Percentiles rank a stretch among this genome's conserved stretches.
These are phyloP conservation scores for Achroia grisella DNA, from an alignment of 1,140 invertebrate genomes.

Conservation along the genomic window DNA sequence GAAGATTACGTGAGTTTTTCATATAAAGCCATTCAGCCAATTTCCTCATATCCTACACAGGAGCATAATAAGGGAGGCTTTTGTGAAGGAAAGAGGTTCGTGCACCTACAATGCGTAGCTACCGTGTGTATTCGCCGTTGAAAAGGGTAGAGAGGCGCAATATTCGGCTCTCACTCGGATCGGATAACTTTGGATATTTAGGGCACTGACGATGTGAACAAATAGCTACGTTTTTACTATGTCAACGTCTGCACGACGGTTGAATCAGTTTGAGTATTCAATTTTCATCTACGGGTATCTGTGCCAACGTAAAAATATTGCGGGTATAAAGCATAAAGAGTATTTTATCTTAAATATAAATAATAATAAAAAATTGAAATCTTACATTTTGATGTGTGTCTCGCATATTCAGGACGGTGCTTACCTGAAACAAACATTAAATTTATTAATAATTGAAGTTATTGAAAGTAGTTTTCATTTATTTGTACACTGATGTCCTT, in stretches of 20 bases:
- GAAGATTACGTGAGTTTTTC: slow-evolving; percentile 69
- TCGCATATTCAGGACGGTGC: slow-evolving; percentile 3
- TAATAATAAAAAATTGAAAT: neutral
- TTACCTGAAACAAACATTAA: slow-evolving; percentile 19
- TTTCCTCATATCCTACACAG: slow-evolving; percentile 68
- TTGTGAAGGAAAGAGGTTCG: slow-evolving; percentile 64
- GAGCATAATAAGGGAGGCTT: slow-evolving; percentile 66
- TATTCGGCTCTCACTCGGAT: slow-evolving; percentile 44
- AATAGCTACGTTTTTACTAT: slow-evolving; percentile 39
- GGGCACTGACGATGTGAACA: slow-evolving; percentile 41
- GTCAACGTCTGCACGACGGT: slow-evolving; percentile 20
- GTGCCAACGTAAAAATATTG: neutral
- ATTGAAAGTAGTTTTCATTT: neutral
- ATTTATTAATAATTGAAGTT: neutral
- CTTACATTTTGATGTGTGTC: slow-evolving; percentile 3
- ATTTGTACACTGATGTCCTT: neutral
- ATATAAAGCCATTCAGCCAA: slow-evolving; percentile 70
- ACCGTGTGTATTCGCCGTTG: slow-evolving; percentile 44
- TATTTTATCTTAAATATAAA: neutral
- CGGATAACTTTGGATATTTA: slow-evolving; percentile 54
- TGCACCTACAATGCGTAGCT: slow-evolving; percentile 56
- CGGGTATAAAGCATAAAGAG: neutral
- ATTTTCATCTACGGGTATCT: slow-evolving; percentile 13
- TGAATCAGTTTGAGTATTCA: slow-evolving; percentile 20
- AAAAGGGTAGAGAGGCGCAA: slow-evolving; percentile 49